Conservation (phyloP, 1,140 invertebrate species). For the Macrocentrus cingulum region DNA sequence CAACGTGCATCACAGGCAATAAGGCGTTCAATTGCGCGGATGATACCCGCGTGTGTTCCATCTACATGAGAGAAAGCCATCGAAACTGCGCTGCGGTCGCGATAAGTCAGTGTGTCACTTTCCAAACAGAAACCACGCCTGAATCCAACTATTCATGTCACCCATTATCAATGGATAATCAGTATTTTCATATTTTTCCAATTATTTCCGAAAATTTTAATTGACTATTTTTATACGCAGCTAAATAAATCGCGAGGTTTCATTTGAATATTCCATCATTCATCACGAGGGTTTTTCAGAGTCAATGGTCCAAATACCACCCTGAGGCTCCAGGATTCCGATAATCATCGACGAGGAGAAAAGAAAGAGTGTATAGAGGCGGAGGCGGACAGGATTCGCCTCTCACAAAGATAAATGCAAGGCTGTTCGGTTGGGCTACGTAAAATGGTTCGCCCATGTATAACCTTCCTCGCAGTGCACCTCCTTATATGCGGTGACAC, state of each 20-base stretch:
- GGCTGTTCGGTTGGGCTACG: slow-evolving; percentile 15
- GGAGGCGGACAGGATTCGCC: slow-evolving; percentile 43
- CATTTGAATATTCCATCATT: too few relatives aligned
- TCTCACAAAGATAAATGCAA: slow-evolving; percentile 18
- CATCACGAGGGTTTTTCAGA: too few relatives aligned
- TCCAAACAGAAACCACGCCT: slow-evolving; percentile 27
- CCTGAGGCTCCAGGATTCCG: too few relatives aligned
- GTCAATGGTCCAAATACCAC: too few relatives aligned
- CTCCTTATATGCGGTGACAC: slow-evolving; percentile 43
- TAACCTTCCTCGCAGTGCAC: background rate
- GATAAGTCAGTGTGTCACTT: slow-evolving; percentile 32
- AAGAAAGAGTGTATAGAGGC: slow-evolving; percentile 23
- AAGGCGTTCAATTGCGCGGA: too few relatives aligned
- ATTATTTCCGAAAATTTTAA: too few relatives aligned
- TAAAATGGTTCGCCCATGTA: slow-evolving; percentile 16
- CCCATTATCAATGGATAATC: too few relatives aligned
- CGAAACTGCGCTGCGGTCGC: background rate
- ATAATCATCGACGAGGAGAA: too few relatives aligned
- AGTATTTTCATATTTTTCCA: too few relatives aligned
- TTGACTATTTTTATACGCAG: too few relatives aligned
- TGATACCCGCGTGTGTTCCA: too few relatives aligned
- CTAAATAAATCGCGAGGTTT: too few relatives aligned
- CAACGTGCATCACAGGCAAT: background rate
- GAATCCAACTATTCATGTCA: slow-evolving; percentile 7
- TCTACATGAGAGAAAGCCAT: slow-evolving; percentile 18